These are phyloP conservation scores for Colistium nudipinnis DNA, from an alignment of 2,113 vertebrate species.

Conservation along the genomic window DNA sequence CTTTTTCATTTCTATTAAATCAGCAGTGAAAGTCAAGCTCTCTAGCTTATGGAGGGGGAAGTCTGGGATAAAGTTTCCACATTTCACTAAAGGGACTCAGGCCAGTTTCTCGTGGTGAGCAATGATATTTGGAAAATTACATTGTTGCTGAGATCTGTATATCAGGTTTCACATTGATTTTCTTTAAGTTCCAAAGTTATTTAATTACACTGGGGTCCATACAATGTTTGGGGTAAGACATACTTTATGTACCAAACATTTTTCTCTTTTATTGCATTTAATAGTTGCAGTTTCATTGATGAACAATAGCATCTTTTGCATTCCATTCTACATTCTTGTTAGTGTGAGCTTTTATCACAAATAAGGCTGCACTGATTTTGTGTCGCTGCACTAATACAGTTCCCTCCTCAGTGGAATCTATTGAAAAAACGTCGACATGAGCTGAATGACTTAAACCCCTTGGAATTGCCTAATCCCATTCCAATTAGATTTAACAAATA, in stretches of 20 bases:
- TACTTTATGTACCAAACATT: neutral
- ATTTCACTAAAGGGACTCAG: slow-evolving; percentile 68
- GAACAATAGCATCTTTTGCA: slow-evolving; percentile 2
- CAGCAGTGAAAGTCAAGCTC: slow-evolving; percentile 92
- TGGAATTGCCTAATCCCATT: slow-evolving; percentile 66
- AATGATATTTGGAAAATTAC: slow-evolving; percentile 68
- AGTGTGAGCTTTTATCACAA: slow-evolving; percentile 6
- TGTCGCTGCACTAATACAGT: slow-evolving; percentile 31
- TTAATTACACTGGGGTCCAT: slow-evolving; percentile 49
- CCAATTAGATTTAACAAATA: slow-evolving; percentile 58
- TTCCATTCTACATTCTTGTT: neutral
- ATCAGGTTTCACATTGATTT: slow-evolving; percentile 65
- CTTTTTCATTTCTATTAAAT: slow-evolving; percentile 98
- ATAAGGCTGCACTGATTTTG: slow-evolving; percentile 17
- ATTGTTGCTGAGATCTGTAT: slow-evolving; percentile 61
- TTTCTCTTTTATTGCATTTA: neutral
- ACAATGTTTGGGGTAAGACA: slow-evolving; percentile 52
- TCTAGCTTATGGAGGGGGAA: slow-evolving; percentile 71
- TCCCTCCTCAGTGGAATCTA: slow-evolving; percentile 22
- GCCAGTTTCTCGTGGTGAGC: slow-evolving; percentile 53
- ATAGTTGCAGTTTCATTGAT: neutral
- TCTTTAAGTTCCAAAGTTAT: slow-evolving; percentile 54
- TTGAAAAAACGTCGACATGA: slow-evolving; percentile 44
- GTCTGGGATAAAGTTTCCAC: slow-evolving; percentile 86
- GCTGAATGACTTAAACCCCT: slow-evolving; percentile 50